Evolutionary conservation across 1,140 invertebrate genomes (phyloP), one percentile per base, ranked within the genome.

Genomic region (Apis dorsata): DNA sequence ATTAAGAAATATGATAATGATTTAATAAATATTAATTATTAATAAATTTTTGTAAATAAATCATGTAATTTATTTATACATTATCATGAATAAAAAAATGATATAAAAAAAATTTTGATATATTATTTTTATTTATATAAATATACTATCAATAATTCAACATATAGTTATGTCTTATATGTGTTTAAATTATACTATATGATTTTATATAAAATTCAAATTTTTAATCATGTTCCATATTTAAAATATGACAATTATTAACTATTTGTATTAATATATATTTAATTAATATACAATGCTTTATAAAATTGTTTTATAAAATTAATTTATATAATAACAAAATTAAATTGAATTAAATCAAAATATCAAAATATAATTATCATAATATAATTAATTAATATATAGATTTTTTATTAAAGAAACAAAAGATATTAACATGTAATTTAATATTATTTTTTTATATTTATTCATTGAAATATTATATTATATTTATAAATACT

Each of bases 381-480:
- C 34, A 34, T 34, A 44, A 44, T 44, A 44, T 44, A 44, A 44
- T 44, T 15, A 66, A 44, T 4, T 34, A 19, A 44, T 11, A 3
- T 68, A 12, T 68, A 5, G 12, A 66, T 44, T 63, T 28, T 28
- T 15, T 63, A 15, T 63, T 63, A 24, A 21, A 24, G 19, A 63
- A 7, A 15, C 68, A n/a, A 59, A 24, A 55, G 17, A 1, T 17
- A 28, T 28, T 53, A 34, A 75, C 4, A 5, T 8, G 21, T 44
- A 49, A 53, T 76, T 13, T 24, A 65, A 13, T 65, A 19, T 65
- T 65, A 34, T 8, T 60, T 65, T 17, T 69, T 34, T 49, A 53
- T n/a, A 69, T 82, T 82, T 82, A 82, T 82, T 82, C 21, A 28
- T 63, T 21, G 21, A 73, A 65, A 34, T 51, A 17, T 71, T 75